These are phyloP conservation scores for Incurvaria masculella DNA, from an alignment of 2,888 invertebrate species.

Conservation along the genomic window DNA sequence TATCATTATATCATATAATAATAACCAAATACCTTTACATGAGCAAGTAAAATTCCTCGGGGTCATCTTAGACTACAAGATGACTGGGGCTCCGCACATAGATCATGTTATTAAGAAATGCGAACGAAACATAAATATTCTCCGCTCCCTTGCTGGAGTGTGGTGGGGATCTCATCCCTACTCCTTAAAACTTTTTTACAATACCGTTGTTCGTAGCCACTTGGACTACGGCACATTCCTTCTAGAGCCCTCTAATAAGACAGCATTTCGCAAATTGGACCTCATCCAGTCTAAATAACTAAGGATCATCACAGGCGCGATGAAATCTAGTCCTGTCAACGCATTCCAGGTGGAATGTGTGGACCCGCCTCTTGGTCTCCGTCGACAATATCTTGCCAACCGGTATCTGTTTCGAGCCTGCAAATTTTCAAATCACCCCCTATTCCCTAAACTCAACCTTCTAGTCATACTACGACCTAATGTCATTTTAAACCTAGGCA, in stretches of 20 bases:
- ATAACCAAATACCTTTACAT: background rate
- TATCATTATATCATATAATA: background rate
- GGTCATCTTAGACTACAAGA: background rate
- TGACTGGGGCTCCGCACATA: background rate
- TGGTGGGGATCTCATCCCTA: slow-evolving; percentile 17
- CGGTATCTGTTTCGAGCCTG: too few species aligned
- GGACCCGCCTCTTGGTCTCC: background rate
- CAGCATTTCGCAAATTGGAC: slow-evolving; percentile 4
- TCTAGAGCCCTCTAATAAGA: slow-evolving; percentile 14
- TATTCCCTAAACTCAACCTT: too few species aligned
- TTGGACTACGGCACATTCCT: slow-evolving; percentile 17
- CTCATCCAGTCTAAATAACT: slow-evolving; percentile 17
- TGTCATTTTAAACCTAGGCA: too few species aligned
- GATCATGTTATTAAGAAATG: background rate
- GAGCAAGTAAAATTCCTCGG: background rate
- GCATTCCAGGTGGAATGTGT: slow-evolving; percentile 10
- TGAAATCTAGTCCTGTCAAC: slow-evolving; percentile 19
- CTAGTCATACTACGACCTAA: too few species aligned
- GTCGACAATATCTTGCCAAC: too few species aligned
- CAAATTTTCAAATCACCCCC: too few species aligned
- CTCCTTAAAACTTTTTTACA: slow-evolving; percentile 14
- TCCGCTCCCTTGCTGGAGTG: slow-evolving; percentile 4
- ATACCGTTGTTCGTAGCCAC: slow-evolving; percentile 15
- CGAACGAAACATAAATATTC: background rate
- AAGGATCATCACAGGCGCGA: slow-evolving; percentile 16